phyloP scores from a whole-genome alignment of 37 sponge, comb jelly and placozoan species.

The Chondrilla cf. caribensis region DNA sequence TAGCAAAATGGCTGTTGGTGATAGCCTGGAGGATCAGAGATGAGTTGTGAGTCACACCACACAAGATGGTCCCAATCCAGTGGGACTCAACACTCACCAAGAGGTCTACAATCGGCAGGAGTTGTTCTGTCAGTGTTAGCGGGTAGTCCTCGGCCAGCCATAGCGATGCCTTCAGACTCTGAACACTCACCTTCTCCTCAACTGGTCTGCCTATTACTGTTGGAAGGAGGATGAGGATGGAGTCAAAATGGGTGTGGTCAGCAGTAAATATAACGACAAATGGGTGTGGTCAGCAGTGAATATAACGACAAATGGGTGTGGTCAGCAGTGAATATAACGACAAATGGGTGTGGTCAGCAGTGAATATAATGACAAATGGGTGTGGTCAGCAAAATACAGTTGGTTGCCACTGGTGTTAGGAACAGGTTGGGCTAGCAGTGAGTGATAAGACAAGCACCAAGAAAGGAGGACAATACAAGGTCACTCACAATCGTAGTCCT shows the following conservation, averaged over 20 bases:
- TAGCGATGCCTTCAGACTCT: conserved; percentile 91
- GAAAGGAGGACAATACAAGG: neutral
- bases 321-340: too few species aligned
- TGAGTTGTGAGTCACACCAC: too few species aligned
- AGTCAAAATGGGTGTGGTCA: neutral
- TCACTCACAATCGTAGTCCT: conserved; percentile 65
- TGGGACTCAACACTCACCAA: conserved; percentile 46
- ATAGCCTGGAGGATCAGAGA: conserved; percentile 31
- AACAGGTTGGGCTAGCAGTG: too few species aligned
- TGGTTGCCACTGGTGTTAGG: too few species aligned
- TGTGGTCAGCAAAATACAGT: too few species aligned
- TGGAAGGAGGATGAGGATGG: too few species aligned
- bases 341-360: too few species aligned
- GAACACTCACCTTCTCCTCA: conserved; percentile 60
- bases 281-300: too few species aligned
- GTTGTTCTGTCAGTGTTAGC: conserved; percentile 83
- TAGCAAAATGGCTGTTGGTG: conserved; percentile 89
- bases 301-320: too few species aligned
- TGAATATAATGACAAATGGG: too few species aligned
- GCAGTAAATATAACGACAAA: neutral
- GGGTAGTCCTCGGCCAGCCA: conserved; percentile 91
- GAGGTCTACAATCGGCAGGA: conserved; percentile 90
- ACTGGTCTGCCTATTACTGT: conserved; percentile 67
- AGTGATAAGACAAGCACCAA: too few species aligned
- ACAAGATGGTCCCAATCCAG: neutral